phyloP scores from a whole-genome alignment of 2,797 vertebrate genomes.

The Sphenodon punctatus region DNA sequence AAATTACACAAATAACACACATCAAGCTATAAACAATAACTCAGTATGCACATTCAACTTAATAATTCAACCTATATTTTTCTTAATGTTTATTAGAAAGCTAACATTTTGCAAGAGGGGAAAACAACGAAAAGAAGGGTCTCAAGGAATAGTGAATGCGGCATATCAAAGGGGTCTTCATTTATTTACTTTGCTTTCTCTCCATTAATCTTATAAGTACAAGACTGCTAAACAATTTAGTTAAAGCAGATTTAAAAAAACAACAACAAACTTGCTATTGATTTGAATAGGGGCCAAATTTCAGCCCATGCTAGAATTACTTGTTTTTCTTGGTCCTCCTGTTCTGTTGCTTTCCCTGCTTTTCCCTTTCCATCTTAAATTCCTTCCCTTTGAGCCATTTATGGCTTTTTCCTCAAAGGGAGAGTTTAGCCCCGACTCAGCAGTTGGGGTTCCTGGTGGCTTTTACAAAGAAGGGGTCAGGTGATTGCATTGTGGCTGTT shows the following conservation, averaged over 20 bases:
- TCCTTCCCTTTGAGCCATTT: background rate
- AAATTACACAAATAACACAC: too few relatives aligned
- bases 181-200: too few relatives aligned
- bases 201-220: too few relatives aligned
- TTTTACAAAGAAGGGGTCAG: background rate
- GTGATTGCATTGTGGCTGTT: background rate
- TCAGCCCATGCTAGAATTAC: background rate
- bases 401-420: background rate
- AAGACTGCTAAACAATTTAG: background rate
- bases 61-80: too few relatives aligned
- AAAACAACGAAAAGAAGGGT: too few relatives aligned
- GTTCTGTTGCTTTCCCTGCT: background rate
- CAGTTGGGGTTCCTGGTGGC: background rate
- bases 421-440: background rate
- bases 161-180: too few relatives aligned
- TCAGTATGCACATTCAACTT: too few relatives aligned
- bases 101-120: too few relatives aligned
- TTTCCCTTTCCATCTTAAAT: background rate
- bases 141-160: too few relatives aligned
- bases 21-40: too few relatives aligned
- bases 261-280: conserved; percentile 34
- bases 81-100: too few relatives aligned
- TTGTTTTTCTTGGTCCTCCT: conserved; percentile 1
- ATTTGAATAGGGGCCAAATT: background rate
- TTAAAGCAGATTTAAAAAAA: background rate